These are phyloP conservation scores for Phalacrocorax aristotelis DNA, from an alignment of 2,113 vertebrate species.

Conservation along the genomic window DNA sequence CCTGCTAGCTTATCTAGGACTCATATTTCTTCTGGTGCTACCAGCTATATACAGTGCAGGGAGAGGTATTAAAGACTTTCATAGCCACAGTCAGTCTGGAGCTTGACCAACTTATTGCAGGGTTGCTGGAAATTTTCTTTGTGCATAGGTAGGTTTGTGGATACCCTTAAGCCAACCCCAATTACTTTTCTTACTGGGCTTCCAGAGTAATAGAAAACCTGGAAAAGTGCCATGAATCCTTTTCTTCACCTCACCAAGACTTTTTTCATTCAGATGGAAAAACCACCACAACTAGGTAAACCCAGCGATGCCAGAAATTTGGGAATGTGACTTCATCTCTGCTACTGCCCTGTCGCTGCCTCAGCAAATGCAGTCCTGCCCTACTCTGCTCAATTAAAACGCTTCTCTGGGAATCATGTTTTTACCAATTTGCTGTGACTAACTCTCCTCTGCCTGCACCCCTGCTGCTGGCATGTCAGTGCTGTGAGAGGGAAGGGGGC, in stretches of 20 bases:
- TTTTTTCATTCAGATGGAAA: neutral
- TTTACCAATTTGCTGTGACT: neutral
- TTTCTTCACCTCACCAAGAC: neutral
- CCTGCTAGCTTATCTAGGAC: neutral
- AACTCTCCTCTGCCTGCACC: neutral
- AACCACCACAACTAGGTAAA: neutral
- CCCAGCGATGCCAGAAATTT: neutral
- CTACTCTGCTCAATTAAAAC: rapidly evolving
- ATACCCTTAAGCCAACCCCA: neutral
- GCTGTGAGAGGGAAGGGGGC: too few relatives aligned
- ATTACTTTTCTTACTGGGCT: neutral
- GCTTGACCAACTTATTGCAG: neutral
- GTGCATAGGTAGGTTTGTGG: neutral
- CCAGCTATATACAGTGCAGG: neutral
- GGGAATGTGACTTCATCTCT: neutral
- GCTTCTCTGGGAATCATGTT: neutral
- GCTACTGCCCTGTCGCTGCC: neutral
- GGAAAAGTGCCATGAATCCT: neutral
- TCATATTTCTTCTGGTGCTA: neutral
- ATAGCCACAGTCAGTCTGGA: neutral
- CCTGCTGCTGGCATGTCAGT: neutral
- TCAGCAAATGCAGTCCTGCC: neutral
- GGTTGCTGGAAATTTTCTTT: neutral
- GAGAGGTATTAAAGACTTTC: neutral
- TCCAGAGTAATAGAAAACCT: neutral